Evolutionary conservation across 2,113 vertebrate genomes (phyloP), one percentile per base, ranked within the genome.

Genomic region (Meles meles): DNA sequence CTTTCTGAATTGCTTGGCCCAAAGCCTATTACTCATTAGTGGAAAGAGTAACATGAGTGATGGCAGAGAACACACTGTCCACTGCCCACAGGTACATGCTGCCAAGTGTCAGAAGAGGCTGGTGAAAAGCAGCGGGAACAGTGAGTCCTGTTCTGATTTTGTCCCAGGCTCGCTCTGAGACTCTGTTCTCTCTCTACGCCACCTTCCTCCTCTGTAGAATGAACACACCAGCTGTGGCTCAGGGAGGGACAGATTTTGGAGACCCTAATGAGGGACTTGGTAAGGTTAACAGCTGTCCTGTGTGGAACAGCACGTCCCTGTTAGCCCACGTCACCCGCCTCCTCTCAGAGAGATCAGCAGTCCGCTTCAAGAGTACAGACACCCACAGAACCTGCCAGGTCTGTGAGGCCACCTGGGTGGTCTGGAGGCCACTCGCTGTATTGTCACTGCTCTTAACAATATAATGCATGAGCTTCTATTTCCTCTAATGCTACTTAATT

Each of bases 11-110:
- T 71, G 14, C 76, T 55, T 87, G 55, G 20, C 34, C 42, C 91
- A 92, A 49, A 93, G 80, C n/a, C 29, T 96, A 55, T 18, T 55
- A 55, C 15, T 55, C 94, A 79, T 97, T 85, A 96, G 49, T 84
- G 31, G 74, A 31, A 25, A 88, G 74, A 81, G 3, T 2, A 47
- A 67, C 29, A 61, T 12, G 67, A 87, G 23, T 12, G 55, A 42
- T 11, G 20, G 65, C 23, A 55, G 72, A 86, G 97, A 94, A 63
- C 44, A 59, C 1, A 9, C 79, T 0, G 0, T 82, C 89, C 91
- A 57, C 81, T 37, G 29, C 31, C 71, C 84, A 52, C 82, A 87
- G 82, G 83, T 76, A 34, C 27, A 59, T 49, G 76, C 85, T 79
- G 61, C 74, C 67, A 42, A 25, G 17, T 23, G 0, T 67, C 79